Evolutionary conservation across 1,140 invertebrate species (phyloP), one percentile per base, ranked within the genome.

Genomic region (Apis dorsata): DNA sequence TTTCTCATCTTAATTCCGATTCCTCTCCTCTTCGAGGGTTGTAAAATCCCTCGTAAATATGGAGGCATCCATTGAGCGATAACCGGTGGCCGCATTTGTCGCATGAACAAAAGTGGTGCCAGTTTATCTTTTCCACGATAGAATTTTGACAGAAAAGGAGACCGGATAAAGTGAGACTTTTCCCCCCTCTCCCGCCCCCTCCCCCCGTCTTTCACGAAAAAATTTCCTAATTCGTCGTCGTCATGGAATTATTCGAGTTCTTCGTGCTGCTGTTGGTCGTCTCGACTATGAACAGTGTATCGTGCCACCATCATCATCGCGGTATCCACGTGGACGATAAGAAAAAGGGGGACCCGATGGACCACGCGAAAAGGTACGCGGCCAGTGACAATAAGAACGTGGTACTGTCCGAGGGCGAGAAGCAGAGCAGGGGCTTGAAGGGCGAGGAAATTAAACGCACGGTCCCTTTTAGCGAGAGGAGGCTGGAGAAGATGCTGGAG

Each of bases 401-500:
- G 13, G 19, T 74, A 1, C 21, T 65, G 1, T 44, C 79, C 1
- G 65, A 79, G 13, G 19, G 24, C 12, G 81, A 84, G 17, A 79
- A 78, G 17, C 75, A 66, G 49, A 59, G 49, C 21, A 72, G 59
- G 44, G 79, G 44, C 19, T 21, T 63, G 7, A 69, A 85, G 15
- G 73, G 74, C 7, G 86, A 89, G 1, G 75, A 89, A 0, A 76
- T 83, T 0, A 85, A 89, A 53, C 75, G 57, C 49, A 59, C 70
- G 19, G 62, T 89, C 19, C 90, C 91, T 17, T 88, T 92, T 73
- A 93, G 89, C 57, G 82, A 90, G 12, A 89, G 86, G 34, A 90
- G 90, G 65, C 72, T 93, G 24, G 91, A 93, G 49, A 93, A 92
- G 65, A 94, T 94, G 92, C 57, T 94, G 78, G 90, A 93, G 62